phyloP scores from a whole-genome alignment of 2,797 vertebrate genomes.

The Lophotriccus pileatus region DNA sequence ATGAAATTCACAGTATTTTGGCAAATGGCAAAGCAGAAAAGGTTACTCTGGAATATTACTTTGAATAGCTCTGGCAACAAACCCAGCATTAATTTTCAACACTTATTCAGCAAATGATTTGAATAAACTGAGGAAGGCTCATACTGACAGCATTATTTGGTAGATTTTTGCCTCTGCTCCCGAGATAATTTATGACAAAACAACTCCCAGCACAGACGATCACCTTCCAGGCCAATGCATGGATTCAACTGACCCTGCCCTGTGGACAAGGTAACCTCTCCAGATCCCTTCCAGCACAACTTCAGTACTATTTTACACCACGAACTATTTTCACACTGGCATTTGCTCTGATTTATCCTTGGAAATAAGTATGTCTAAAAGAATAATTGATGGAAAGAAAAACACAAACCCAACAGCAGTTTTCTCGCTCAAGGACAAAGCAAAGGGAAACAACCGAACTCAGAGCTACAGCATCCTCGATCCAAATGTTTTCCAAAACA shows the following conservation, averaged over 20 bases:
- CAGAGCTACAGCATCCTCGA: not conserved
- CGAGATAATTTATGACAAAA: not conserved
- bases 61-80: slow-evolving; percentile 29
- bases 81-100: slow-evolving; percentile 25
- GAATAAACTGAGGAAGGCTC: not conserved
- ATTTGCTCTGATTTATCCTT: slow-evolving; percentile 23
- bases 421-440: slow-evolving; percentile 22
- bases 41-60: not conserved
- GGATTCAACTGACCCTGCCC: not conserved
- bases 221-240: not conserved
- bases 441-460: not conserved
- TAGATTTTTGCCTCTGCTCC: slow-evolving; percentile 11
- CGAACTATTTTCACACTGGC: not conserved
- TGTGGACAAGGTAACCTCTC: not conserved
- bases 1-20: not conserved
- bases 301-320: not conserved
- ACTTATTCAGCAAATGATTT: not conserved
- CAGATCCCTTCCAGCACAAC: not conserved
- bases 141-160: not conserved
- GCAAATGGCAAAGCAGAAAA: not conserved
- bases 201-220: not conserved
- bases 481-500: slow-evolving; percentile 52
- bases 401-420: not conserved
- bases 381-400: not conserved
- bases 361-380: not conserved